A percentile compares a stretch with the other conserved stretches of the same genome.
Evolutionary conservation across 1,140 invertebrate genomes (phyloP).

Genomic region (Dreissena polymorpha): DNA sequence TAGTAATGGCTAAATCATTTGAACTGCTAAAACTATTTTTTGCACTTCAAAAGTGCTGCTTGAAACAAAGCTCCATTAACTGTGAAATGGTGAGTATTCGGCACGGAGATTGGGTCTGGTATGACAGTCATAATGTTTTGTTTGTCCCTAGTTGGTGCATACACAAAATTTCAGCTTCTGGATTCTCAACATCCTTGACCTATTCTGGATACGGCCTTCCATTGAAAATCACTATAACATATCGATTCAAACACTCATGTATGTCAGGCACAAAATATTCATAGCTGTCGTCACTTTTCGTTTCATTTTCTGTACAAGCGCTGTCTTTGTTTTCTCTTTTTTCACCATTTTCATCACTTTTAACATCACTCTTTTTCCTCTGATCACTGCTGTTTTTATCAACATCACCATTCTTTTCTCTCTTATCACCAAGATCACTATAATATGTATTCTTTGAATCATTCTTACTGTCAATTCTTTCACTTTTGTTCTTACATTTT

Average conservation of each 20-base stretch:
- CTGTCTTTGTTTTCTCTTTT: not conserved
- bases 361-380: not conserved
- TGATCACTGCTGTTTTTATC: no score
- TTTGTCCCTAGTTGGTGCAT: not conserved
- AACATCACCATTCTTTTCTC: no score
- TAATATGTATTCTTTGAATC: no score
- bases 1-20: no score
- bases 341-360: not conserved
- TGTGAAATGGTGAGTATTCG: slow-evolving; percentile 3
- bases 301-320: not conserved
- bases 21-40: not conserved
- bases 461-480: no score
- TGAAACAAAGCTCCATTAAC: slow-evolving; percentile 10
- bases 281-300: not conserved
- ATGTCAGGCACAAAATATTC: slow-evolving; percentile 5
- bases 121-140: slow-evolving; percentile 4
- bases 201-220: slow-evolving; percentile 4
- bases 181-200: slow-evolving; percentile 6
- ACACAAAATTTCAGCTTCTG: not conserved
- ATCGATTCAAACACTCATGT: slow-evolving; percentile 9
- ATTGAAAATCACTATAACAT: slow-evolving; percentile 2
- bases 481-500: no score
- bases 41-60: slow-evolving; percentile 16
- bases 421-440: no score
- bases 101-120: slow-evolving; percentile 7